These are phyloP conservation scores for Scotopteryx bipunctaria DNA, from an alignment of 2,888 invertebrate species.

Conservation along the genomic window DNA sequence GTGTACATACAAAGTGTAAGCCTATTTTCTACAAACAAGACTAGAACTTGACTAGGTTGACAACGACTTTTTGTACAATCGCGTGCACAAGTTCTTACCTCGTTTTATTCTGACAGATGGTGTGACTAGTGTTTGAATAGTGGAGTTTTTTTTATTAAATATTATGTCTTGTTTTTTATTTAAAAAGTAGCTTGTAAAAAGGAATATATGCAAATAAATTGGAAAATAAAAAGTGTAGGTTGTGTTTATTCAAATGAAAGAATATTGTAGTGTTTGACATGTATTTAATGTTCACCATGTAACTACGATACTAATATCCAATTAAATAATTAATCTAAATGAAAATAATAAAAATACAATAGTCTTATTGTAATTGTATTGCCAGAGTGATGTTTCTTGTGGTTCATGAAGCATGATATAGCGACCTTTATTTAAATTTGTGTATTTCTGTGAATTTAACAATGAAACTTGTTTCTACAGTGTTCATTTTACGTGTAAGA, in stretches of 20 bases:
- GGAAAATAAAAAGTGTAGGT: constrained; percentile 28
- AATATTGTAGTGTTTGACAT: constrained; percentile 79
- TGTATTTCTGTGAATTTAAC: constrained; percentile 40
- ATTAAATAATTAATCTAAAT: constrained; percentile 60
- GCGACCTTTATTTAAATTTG: constrained; percentile 34
- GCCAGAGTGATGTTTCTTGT: constrained; percentile 68
- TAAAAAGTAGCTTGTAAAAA: no score
- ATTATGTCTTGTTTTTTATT: no score
- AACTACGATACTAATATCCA: constrained; percentile 75
- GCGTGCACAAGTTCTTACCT: constrained; percentile 39
- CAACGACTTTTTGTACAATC: constrained; percentile 37
- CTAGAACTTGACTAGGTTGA: constrained; percentile 8
- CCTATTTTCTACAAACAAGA: no score
- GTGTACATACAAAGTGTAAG: no score
- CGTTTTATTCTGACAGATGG: not conserved
- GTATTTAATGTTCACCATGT: constrained; percentile 81
- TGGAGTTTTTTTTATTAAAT: not conserved
- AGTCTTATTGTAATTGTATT: constrained; percentile 52
- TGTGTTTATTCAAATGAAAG: constrained; percentile 80
- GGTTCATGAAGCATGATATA: constrained; percentile 48
- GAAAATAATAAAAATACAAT: constrained; percentile 62
- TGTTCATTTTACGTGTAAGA: constrained; percentile 31
- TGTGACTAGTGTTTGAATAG: constrained; percentile 2
- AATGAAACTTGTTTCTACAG: constrained; percentile 43
- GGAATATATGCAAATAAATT: no score